Base-by-base conservation (phyloP, 2,888 invertebrate genomes). In the Cryptus viduatorius region DNA sequence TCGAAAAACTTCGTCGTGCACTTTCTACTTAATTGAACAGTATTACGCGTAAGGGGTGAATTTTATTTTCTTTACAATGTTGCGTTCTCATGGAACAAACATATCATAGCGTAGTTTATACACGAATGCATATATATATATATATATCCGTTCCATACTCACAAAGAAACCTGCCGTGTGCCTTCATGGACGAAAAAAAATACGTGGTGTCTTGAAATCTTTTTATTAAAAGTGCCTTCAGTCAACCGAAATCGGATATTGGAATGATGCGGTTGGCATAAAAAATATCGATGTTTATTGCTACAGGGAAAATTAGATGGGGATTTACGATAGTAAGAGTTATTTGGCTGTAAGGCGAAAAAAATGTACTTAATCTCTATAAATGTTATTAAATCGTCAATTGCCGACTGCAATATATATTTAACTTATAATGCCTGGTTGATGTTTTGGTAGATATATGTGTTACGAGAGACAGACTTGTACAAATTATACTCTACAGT, bases 401-500 rank as follows among this genome's bases (percentile, higher is more conserved):
- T 37, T 37, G 37, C 7, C 37, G 37, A 37, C 37, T 8, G 37
- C 37, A 37, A 50, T 67, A 80, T 29, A 79, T 84, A 82, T 72
- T 68, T 24, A 67, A 16, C 77, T 64, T 29, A 61, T 37, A 37
- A 37, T 37, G 46, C 37, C 50, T 44, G 64, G 29, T 71, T n/a
- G 44, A 44, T 82, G 72, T 73, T 65, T 68, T 10, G 67, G 50
- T 68, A 78, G 68, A 56, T 76, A 53, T 71, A 67, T 14, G 10
- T 67, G 61, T 48, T 48, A 67, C 24, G 42, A 59, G 31, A 50
- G 3, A 46, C 50, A 56, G 46, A 72, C 29, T 75, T 86, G 76
- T 82, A 86, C 76, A 79, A 75, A 65, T 80, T 79, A 79, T 72
- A 73, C 73, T 14, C 29, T 16, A 77, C 59, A 72, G 78, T 56